Evolutionary conservation across 2,888 invertebrate genomes (phyloP).

Genomic region (Eutolmus rufibarbis): DNA sequence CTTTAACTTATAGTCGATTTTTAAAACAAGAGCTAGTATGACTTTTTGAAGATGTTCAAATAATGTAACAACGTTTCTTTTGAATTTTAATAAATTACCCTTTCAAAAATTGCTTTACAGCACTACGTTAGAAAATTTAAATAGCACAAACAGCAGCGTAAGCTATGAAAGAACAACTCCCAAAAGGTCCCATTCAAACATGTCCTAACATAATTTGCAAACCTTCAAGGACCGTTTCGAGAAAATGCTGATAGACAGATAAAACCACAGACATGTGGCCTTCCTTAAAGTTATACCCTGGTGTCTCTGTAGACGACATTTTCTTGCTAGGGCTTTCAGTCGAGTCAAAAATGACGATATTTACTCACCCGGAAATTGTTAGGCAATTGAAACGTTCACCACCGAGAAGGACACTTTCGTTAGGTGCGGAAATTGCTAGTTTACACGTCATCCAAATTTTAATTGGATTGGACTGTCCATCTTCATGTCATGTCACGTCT

Average conservation of each 20-base stretch:
- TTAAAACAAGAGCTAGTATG: neutral
- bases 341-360: neutral
- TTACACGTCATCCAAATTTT: constrained; percentile 7
- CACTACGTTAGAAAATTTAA: neutral
- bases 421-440: neutral
- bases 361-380: neutral
- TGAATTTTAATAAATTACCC: neutral
- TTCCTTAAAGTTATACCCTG: neutral
- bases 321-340: neutral
- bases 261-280: neutral
- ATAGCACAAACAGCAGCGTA: neutral
- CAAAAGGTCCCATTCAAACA: neutral
- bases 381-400: neutral
- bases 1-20: too few species aligned
- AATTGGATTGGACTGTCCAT: neutral
- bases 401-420: neutral
- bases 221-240: neutral
- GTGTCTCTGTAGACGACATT: neutral
- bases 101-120: neutral
- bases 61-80: neutral
- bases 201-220: neutral
- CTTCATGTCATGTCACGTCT: neutral
- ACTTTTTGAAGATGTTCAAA: neutral
- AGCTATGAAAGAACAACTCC: neutral
- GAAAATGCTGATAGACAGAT: neutral